Percentiles rank a stretch among this genome's conserved stretches.
Evolutionary conservation across 2,113 vertebrate genomes (phyloP).

Genomic region (Podilymbus podiceps): DNA sequence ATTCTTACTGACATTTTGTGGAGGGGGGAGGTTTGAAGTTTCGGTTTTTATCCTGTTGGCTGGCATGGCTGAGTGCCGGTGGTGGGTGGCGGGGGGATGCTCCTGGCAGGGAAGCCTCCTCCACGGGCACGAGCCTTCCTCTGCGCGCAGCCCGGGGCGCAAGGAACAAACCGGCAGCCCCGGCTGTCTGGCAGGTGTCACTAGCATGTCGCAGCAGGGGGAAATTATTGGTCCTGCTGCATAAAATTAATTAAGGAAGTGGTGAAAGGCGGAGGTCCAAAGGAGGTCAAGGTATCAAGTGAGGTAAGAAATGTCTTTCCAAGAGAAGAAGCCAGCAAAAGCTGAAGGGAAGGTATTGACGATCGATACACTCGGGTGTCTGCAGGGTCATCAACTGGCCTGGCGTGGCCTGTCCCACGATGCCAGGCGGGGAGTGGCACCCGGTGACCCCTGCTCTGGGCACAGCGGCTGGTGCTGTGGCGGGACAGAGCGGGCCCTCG

Average conservation of each 20-base stretch:
- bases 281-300: not conserved
- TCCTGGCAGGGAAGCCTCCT: too few relatives aligned
- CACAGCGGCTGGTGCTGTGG: not conserved
- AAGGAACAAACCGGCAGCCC: not conserved
- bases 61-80: not conserved
- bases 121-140: fast-evolving
- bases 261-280: not conserved
- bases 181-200: not conserved
- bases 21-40: not conserved
- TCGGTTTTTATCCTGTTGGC: not conserved
- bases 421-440: not conserved
- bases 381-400: fast-evolving
- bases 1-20: not conserved
- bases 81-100: not conserved
- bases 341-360: not conserved
- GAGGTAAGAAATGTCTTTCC: not conserved
- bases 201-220: not conserved
- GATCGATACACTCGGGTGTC: not conserved
- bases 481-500: not conserved
- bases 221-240: not conserved
- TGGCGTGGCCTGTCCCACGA: not conserved
- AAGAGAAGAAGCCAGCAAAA: not conserved
- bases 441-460: not conserved
- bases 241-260: not conserved
- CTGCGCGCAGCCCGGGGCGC: fast-evolving